Percentiles rank a stretch among this genome's conserved stretches.
Evolutionary conservation across 2,797 vertebrate species (phyloP).

Genomic region (Melanotaenia maccullochi): DNA sequence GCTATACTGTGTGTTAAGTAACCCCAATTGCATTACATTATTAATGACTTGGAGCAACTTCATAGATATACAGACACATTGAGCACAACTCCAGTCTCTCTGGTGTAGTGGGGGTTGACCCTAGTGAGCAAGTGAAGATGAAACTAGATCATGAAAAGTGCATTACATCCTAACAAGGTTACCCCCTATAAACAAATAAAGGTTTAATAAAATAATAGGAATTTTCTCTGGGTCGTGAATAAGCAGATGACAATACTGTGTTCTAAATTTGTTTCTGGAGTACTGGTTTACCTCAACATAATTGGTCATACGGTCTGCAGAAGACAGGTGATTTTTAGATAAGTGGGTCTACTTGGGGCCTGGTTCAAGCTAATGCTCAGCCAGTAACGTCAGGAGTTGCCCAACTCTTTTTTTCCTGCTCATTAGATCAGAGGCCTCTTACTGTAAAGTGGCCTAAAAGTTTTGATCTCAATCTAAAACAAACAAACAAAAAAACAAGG

Average conservation of each 20-base stretch:
- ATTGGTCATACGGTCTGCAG: conserved; percentile 71
- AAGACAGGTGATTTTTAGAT: conserved; percentile 79
- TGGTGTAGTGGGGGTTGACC: conserved; percentile 46
- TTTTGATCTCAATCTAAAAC: conserved; percentile 20
- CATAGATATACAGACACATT: conserved; percentile 30
- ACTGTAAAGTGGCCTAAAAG: conserved; percentile 18
- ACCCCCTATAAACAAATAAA: conserved; percentile 62
- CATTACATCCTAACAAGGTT: conserved; percentile 69
- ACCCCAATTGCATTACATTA: conserved; percentile 57
- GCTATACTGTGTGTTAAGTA: conserved; percentile 50
- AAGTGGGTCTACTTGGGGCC: conserved; percentile 76
- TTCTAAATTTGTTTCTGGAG: conserved; percentile 69
- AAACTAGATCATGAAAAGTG: conserved; percentile 66
- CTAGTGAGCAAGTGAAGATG: conserved; percentile 40
- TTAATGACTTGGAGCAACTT: conserved; percentile 58
- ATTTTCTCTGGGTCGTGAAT: conserved; percentile 62
- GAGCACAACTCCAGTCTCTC: conserved; percentile 27
- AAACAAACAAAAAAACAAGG: no score
- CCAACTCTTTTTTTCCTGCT: conserved; percentile 62
- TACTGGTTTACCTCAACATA: conserved; percentile 69
- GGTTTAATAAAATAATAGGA: conserved; percentile 70
- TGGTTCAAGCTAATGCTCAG: conserved; percentile 74
- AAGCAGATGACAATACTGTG: conserved; percentile 63
- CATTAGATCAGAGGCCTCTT: conserved; percentile 59
- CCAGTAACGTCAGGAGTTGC: conserved; percentile 63